Evolutionary conservation across 2,797 vertebrate species (phyloP), one percentile per base, ranked within the genome.

Genomic region (Muraenolepis orangiensis): DNA sequence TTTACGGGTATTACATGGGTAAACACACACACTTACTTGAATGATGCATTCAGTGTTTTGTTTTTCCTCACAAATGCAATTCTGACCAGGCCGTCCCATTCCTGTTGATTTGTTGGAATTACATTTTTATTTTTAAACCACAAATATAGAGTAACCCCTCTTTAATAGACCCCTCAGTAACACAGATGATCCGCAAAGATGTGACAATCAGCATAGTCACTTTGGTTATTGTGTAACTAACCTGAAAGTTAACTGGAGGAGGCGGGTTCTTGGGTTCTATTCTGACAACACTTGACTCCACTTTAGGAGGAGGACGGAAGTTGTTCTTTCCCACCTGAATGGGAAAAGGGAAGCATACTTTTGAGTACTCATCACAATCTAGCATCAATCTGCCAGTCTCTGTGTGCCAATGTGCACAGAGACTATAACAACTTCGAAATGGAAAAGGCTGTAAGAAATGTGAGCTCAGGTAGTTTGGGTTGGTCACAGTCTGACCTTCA

Each of bases 181-280:
- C n/a, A 70, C 20, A 70, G 23, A n/a, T 57, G n/a, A 26, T 5
- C n/a, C n/a, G n/a, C n/a, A n/a, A n/a, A 7, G n/a, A 26, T n/a
- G 57, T 0, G 8, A 26, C 57, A 8, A 0, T 57, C 26, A 72
- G n/a, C 29, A 11, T 36, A 29, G 30, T 38, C 36, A 72, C 23
- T 1, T 1, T 18, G 4, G 51, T 57, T 57, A 72, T 29, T 18
- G 28, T 69, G 79, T 64, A 30, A 10, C 80, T 85, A 68, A 98
- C 98, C 96, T 98, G 96, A 87, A 99, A 99, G 86, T 98, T 99
- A 66, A 99, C 94, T 12, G 97, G 96, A 46, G 98, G 97, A 29
- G 98, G 98, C 42, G 98, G 98, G 84, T 98, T 99, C 90, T 95
- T 99, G 0, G 98, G 98, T 81, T 99, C 98, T 92, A 99, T 98